Conservation (phyloP, 2,888 invertebrate genomes). For the Melanotus villosus region DNA sequence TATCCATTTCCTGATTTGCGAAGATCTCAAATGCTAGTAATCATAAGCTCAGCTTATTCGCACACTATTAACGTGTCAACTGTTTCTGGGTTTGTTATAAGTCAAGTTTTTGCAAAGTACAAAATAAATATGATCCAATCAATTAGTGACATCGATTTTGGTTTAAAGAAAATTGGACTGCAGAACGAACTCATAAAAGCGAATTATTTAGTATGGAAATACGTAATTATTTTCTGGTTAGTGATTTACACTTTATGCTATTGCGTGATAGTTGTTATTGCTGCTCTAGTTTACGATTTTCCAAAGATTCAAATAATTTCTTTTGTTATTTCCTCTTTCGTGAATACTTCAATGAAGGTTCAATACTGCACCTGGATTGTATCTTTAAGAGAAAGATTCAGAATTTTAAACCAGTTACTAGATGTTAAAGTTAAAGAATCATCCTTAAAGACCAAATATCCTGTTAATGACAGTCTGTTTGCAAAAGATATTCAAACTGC, state of each 20-base stretch:
- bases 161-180: constrained; percentile 27
- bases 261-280: neutral
- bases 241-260: neutral
- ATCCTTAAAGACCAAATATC: constrained; percentile 34
- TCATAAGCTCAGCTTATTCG: constrained; percentile 27
- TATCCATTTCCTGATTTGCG: neutral
- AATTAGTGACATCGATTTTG: constrained; percentile 30
- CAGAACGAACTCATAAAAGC: constrained; percentile 21
- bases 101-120: constrained; percentile 31
- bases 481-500: constrained; percentile 26
- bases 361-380: constrained; percentile 38
- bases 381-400: constrained; percentile 35
- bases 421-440: constrained; percentile 40
- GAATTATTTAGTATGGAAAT: constrained; percentile 31
- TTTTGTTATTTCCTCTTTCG: constrained; percentile 1
- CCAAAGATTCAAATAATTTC: neutral
- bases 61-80: constrained; percentile 31
- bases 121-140: constrained; percentile 24
- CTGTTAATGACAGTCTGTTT: constrained; percentile 36
- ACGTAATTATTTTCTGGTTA: neutral
- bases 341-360: constrained; percentile 35
- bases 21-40: constrained; percentile 35
- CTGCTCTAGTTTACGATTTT: neutral
- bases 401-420: constrained; percentile 29
- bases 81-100: constrained; percentile 16